Evolutionary conservation across 1,140 invertebrate genomes (phyloP).

Genomic region (Archegozetes longisetosus): DNA sequence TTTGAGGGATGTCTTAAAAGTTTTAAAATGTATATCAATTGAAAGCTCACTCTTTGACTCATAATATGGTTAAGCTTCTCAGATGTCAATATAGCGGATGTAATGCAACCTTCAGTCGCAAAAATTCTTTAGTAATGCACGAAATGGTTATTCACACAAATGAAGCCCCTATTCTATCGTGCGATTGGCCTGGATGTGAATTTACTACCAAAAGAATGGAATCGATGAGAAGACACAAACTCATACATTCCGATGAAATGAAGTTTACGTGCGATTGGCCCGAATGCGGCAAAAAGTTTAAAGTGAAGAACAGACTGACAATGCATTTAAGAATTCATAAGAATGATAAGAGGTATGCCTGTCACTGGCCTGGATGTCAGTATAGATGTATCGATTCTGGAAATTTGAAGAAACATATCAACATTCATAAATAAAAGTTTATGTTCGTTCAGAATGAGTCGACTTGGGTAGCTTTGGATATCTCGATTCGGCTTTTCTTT

Average conservation of each 20-base stretch:
- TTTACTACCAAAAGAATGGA: neutral
- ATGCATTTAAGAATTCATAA: no score
- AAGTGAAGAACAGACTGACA: no score
- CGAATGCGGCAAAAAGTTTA: no score
- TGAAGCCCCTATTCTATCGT: neutral
- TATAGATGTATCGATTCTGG: neutral
- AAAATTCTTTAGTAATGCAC: neutral
- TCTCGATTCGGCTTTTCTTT: no score
- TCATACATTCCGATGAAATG: neutral
- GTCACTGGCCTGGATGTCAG: no score
- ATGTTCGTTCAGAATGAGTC: no score
- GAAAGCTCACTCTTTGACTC: conserved; percentile 35
- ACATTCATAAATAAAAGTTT: neutral
- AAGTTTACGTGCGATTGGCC: neutral
- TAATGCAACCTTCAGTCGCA: neutral
- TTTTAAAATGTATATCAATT: conserved; percentile 54
- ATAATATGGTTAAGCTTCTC: neutral
- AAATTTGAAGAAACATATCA: neutral
- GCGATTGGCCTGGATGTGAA: conserved; percentile 12
- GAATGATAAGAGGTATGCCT: no score
- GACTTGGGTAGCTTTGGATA: no score
- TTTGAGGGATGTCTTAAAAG: conserved; percentile 44
- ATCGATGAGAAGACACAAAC: neutral
- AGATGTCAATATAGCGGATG: conserved; percentile 2
- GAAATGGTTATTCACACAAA: conserved; percentile 1